Base-by-base conservation (phyloP, 2,888 invertebrate species). In the Ischnura elegans region DNA sequence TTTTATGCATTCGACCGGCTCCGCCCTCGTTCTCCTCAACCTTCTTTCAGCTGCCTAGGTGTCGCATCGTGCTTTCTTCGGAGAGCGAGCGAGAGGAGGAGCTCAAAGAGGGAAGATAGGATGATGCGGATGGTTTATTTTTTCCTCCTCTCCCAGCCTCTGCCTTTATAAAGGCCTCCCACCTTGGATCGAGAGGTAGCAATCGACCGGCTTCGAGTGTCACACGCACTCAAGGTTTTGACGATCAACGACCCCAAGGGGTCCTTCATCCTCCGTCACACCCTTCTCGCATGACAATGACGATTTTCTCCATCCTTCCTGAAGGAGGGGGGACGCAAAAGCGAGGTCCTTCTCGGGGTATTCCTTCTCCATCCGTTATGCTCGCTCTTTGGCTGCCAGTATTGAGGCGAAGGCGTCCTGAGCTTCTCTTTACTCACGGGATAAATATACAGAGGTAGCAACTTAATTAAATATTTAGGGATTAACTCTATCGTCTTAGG, bases 191-290 rank as follows among this genome's bases (percentile, higher is more conserved):
- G n/a, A n/a, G n/a, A 76, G 36, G 29, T 76, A 36, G 13, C 76
- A 76, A 76, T 36, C 76, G 36, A 36, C 36, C 76, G 76, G 76
- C 76, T 76, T 16, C 36, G 61, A 76, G 36, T 29, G 76, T 29
- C 76, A 76, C 76, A 76, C 76, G 76, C 76, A 76, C 76, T 76
- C 76, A 36, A 76, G 76, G 13, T 36, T 76, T 76, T 76, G 76
- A 76, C 76, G 76, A 36, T 76, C 36, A 29, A 76, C 36, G 36
- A 16, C 61, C 25, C 0, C 25, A n/a, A 1, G n/a, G 51, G 51
- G 51, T 51, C 19, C 51, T 61, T 25, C 61, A 2, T 25, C 61
- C 61, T 21, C 61, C 61, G 61, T 51, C 51, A 51, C 51, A 19
- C 51, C 51, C 61, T 61, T 76, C 36, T 76, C 76, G 36, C 76